Evolutionary conservation across 2,888 invertebrate species (phyloP).

Genomic region (Hymenopus coronatus): DNA sequence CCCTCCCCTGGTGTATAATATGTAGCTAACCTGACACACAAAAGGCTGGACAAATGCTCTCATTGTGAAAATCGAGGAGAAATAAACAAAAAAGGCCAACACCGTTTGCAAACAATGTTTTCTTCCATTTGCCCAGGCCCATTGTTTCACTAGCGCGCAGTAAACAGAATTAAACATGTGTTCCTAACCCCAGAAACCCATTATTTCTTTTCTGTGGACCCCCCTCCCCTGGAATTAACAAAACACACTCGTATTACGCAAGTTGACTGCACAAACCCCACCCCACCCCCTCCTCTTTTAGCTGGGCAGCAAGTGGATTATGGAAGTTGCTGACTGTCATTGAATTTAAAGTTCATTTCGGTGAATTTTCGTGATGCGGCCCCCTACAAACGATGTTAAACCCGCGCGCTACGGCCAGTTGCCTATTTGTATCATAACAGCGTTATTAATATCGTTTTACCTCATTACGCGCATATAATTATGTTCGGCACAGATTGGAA

Average conservation of each 20-base stretch:
- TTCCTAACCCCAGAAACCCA: background rate
- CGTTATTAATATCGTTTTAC: slow-evolving; percentile 3
- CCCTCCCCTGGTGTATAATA: background rate
- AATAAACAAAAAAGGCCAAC: background rate
- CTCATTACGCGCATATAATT: slow-evolving; percentile 19
- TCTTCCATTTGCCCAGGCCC: background rate
- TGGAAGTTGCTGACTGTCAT: background rate
- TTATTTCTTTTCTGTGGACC: background rate
- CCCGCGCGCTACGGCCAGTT: background rate
- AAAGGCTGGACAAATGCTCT: background rate
- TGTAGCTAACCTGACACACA: background rate
- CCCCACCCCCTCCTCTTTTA: background rate
- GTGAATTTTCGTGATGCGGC: background rate
- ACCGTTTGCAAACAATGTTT: background rate
- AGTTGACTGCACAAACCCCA: background rate
- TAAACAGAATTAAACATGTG: background rate
- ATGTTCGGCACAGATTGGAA: slow-evolving; percentile 18
- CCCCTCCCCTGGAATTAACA: background rate
- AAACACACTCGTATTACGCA: background rate
- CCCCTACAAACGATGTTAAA: background rate
- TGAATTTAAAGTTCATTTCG: slow-evolving; percentile 13
- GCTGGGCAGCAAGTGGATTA: background rate
- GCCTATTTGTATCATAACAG: slow-evolving; percentile 9
- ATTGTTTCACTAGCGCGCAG: background rate
- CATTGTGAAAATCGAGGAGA: background rate